Conservation (phyloP, 2,888 invertebrate species). For the Scaptomyza polygonia region DNA sequence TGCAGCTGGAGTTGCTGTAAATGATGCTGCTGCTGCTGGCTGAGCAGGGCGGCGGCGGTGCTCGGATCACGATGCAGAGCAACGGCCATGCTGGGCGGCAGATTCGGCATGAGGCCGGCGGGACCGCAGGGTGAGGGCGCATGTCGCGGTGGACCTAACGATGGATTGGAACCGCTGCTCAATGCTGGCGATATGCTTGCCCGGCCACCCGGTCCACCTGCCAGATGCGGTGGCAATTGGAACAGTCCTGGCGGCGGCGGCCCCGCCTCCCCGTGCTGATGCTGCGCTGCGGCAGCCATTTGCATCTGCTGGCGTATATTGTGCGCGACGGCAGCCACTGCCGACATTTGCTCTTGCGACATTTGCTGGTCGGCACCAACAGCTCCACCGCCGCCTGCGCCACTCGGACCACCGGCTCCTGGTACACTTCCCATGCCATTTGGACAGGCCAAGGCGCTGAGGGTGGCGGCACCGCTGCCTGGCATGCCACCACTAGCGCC, state of each 20-base stretch:
- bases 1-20: slow-evolving; percentile 75
- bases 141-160: slow-evolving; percentile 74
- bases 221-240: slow-evolving; percentile 80
- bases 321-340: slow-evolving; percentile 94
- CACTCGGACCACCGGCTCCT: slow-evolving; percentile 22
- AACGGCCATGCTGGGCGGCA: slow-evolving; percentile 82
- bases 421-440: slow-evolving; percentile 64
- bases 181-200: slow-evolving; percentile 84
- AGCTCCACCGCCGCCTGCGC: slow-evolving; percentile 31
- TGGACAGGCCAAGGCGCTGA: slow-evolving; percentile 67
- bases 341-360: slow-evolving; percentile 91
- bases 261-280: slow-evolving; percentile 75
- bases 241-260: slow-evolving; percentile 84
- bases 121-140: slow-evolving; percentile 80
- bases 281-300: slow-evolving; percentile 87
- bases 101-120: slow-evolving; percentile 74
- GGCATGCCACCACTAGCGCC: slow-evolving; percentile 82
- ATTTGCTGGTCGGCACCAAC: slow-evolving; percentile 85
- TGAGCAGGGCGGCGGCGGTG: slow-evolving; percentile 68
- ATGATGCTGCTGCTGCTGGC: slow-evolving; percentile 77
- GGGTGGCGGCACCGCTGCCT: slow-evolving; percentile 40
- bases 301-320: slow-evolving; percentile 93
- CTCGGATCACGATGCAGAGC: slow-evolving; percentile 80
- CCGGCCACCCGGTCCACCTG: slow-evolving; percentile 80
- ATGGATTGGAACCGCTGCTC: slow-evolving; percentile 83